Conservation (phyloP, 2,113 vertebrate species). For the Pantherophis guttatus region DNA sequence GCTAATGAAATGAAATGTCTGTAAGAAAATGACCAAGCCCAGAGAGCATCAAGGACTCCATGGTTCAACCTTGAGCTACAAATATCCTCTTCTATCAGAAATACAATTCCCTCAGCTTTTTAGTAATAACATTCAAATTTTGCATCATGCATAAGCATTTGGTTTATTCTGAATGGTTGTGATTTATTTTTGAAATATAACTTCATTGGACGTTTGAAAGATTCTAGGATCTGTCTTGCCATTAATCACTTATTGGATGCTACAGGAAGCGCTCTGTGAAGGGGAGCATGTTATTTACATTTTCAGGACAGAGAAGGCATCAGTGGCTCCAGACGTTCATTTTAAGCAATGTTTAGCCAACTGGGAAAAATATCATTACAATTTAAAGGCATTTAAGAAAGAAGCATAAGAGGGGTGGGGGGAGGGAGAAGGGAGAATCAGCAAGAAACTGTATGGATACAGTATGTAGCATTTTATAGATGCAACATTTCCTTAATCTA, state of each 20-base stretch:
- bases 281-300: not conserved
- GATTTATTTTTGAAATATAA: not conserved
- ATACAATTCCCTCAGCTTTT: not conserved
- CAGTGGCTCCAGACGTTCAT: not conserved
- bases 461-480: not conserved
- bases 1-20: not conserved
- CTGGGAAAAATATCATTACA: not conserved
- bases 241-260: not conserved
- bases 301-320: not conserved
- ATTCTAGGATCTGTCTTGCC: not conserved
- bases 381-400: not conserved
- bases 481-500: not conserved
- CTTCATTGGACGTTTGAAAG: not conserved
- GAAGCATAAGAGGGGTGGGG: not conserved
- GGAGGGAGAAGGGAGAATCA: not conserved
- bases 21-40: not conserved
- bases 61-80: not conserved
- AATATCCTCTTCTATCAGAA: not conserved
- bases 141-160: not conserved
- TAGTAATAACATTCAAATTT: not conserved
- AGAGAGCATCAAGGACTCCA: not conserved
- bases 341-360: slow-evolving; percentile 25
- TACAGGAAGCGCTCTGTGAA: not conserved
- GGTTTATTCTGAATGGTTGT: not conserved
- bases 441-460: not conserved